Percentiles rank a stretch among this genome's conserved stretches.
Evolutionary conservation across 2,888 invertebrate genomes (phyloP).

Genomic region (Artemia sp.): DNA sequence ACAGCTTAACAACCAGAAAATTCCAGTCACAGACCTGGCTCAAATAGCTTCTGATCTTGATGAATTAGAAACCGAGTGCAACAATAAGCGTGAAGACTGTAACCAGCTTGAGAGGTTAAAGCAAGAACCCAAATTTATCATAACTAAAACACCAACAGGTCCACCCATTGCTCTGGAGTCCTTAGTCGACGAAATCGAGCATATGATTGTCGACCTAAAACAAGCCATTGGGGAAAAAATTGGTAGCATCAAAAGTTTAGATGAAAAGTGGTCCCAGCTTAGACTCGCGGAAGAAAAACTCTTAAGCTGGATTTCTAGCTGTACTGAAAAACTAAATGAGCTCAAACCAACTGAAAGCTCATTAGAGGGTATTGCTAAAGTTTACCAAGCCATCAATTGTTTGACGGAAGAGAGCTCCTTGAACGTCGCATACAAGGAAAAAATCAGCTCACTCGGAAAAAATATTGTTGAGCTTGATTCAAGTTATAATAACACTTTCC

Average conservation of each 20-base stretch:
- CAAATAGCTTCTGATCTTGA: constrained; percentile 51
- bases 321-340: constrained; percentile 19
- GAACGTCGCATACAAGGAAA: constrained; percentile 40
- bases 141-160: constrained; percentile 48
- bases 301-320: constrained; percentile 28
- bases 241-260: constrained; percentile 24
- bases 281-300: constrained; percentile 27
- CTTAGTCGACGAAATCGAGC: constrained; percentile 52
- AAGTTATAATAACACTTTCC: constrained; percentile 56
- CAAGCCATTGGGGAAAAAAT: constrained; percentile 18
- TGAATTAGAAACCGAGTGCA: constrained; percentile 36
- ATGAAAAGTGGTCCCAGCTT: constrained; percentile 24
- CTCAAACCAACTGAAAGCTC: constrained; percentile 22
- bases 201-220: constrained; percentile 48
- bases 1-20: constrained; percentile 56
- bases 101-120: constrained; percentile 27
- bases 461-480: constrained; percentile 64
- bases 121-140: constrained; percentile 41
- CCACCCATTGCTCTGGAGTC: constrained; percentile 47
- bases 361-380: constrained; percentile 22
- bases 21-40: constrained; percentile 50
- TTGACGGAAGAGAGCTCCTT: constrained; percentile 35
- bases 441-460: constrained; percentile 58
- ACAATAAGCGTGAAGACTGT: constrained; percentile 26
- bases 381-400: constrained; percentile 21